These are phyloP conservation scores for Trachelipus rathkii DNA, from an alignment of 1,140 invertebrate genomes.

Conservation along the genomic window DNA sequence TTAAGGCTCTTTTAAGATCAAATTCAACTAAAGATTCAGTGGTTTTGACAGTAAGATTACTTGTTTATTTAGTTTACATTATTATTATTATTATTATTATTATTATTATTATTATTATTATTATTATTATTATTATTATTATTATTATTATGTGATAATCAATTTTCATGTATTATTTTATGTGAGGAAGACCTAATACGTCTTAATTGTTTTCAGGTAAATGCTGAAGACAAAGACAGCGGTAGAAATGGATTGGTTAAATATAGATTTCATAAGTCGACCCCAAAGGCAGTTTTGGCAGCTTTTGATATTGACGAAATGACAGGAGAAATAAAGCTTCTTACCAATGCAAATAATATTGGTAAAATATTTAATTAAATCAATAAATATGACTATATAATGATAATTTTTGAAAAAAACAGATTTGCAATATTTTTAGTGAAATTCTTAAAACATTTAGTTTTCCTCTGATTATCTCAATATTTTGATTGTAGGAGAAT, in stretches of 20 bases:
- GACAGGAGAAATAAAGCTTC: slow-evolving; percentile 64
- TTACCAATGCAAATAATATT: slow-evolving; percentile 57
- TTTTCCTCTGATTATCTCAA: not conserved
- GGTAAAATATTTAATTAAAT: slow-evolving; percentile 51
- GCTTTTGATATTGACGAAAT: slow-evolving; percentile 52
- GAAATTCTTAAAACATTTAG: not conserved
- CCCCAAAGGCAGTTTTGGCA: slow-evolving; percentile 81
- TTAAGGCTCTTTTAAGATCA: slow-evolving; percentile 68
- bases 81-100: no score
- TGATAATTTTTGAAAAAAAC: no score
- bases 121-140: no score
- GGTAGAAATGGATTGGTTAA: slow-evolving; percentile 93
- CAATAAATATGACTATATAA: no score
- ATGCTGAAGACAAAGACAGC: slow-evolving; percentile 87
- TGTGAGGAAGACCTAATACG: no score
- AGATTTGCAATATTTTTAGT: no score
- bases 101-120: no score
- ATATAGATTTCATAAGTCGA: slow-evolving; percentile 80
- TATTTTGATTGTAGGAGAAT: slow-evolving; percentile 37
- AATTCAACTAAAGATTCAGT: slow-evolving; percentile 71
- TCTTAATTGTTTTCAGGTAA: slow-evolving; percentile 48
- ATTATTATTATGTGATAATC: no score
- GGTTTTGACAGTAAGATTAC: slow-evolving; percentile 56
- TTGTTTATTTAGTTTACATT: no score
- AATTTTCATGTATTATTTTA: no score